Evolutionary conservation across 2,888 invertebrate genomes (phyloP).

Genomic region (Standfussiana lucernea): DNA sequence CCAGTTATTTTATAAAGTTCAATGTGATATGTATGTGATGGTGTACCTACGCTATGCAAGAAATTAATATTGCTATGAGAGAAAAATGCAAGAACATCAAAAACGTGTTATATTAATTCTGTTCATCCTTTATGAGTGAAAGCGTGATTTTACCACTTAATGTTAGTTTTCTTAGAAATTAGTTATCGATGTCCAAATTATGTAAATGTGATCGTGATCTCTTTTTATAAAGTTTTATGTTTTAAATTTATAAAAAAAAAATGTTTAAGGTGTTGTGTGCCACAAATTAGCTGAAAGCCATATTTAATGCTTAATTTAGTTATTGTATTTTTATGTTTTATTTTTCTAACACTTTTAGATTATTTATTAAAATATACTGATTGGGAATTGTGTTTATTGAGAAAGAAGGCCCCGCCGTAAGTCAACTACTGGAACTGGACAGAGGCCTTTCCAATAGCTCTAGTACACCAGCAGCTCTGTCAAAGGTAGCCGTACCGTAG

Average conservation of each 20-base stretch:
- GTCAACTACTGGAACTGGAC: background rate
- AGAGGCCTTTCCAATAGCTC: background rate
- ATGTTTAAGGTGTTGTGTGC: constrained; percentile 28
- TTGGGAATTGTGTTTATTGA: constrained; percentile 9
- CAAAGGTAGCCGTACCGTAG: background rate
- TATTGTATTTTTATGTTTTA: constrained; percentile 5
- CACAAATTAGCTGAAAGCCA: constrained; percentile 41
- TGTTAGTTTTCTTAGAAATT: constrained; percentile 11
- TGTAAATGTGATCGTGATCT: constrained; percentile 19
- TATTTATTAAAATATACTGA: constrained; percentile 47
- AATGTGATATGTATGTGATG: background rate
- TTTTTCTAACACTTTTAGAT: constrained; percentile 25
- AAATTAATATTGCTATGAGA: background rate
- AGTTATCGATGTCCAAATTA: constrained; percentile 44
- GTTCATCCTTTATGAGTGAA: background rate
- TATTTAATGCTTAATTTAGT: constrained; percentile 1
- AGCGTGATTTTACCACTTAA: background rate
- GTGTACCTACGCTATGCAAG: background rate
- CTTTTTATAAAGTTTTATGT: background rate
- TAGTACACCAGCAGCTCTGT: background rate
- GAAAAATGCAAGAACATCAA: background rate
- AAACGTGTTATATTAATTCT: background rate
- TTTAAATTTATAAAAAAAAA: background rate
- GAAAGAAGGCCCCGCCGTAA: background rate
- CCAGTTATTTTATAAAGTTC: background rate